These are phyloP conservation scores for Gallinago stenura DNA, from an alignment of 2,797 vertebrate species.

Conservation along the genomic window DNA sequence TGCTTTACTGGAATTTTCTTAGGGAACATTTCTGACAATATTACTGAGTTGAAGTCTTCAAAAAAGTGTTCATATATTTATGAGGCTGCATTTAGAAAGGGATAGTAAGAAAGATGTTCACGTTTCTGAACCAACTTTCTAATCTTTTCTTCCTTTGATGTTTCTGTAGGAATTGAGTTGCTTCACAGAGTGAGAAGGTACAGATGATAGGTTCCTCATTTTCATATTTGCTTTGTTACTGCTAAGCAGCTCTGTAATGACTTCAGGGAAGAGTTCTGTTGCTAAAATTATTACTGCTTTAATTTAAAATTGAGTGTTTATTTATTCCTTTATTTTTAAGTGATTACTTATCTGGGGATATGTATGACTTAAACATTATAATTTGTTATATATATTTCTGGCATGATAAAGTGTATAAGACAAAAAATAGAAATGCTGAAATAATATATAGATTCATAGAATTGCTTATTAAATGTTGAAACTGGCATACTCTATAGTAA, in stretches of 20 bases:
- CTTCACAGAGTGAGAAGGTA: background rate
- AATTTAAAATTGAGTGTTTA: background rate
- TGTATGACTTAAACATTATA: background rate
- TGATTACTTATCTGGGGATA: background rate
- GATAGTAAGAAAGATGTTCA: background rate
- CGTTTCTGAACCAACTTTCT: background rate
- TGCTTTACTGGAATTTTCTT: background rate
- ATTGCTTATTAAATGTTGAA: background rate
- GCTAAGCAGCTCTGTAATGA: background rate
- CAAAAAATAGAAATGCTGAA: background rate
- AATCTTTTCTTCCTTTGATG: background rate
- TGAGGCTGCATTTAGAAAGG: background rate
- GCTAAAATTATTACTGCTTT: background rate
- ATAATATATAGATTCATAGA: background rate
- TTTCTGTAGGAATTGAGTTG: background rate
- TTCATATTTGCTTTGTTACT: background rate
- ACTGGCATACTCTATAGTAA: background rate
- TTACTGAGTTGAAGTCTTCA: background rate
- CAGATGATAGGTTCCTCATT: background rate
- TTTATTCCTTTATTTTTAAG: background rate
- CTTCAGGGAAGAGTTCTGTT: background rate
- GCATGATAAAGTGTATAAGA: background rate
- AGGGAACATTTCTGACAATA: background rate
- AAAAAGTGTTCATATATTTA: background rate
- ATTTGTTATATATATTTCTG: background rate